These are phyloP conservation scores for Macrophya annulata DNA, from an alignment of 2,888 invertebrate genomes.

Conservation along the genomic window DNA sequence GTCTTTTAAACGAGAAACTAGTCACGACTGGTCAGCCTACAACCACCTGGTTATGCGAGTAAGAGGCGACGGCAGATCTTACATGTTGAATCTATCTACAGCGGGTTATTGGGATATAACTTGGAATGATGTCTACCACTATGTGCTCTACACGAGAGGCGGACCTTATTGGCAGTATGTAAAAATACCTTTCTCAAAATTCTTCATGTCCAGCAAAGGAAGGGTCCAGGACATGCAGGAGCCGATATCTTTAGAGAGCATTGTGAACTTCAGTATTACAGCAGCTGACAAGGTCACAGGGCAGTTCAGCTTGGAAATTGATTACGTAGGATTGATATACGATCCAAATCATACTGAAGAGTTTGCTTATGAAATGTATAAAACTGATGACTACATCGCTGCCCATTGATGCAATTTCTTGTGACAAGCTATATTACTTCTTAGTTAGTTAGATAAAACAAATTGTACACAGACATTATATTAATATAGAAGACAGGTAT, in stretches of 20 bases:
- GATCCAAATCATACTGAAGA: constrained; percentile 92
- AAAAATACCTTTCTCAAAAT: constrained; percentile 97
- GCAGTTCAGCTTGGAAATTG: constrained; percentile 94
- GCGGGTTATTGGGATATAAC: constrained; percentile 90
- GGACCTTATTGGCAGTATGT: constrained; percentile 98
- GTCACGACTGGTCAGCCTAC: constrained; percentile 89
- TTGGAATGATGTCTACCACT: constrained; percentile 95
- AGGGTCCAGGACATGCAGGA: constrained; percentile 91
- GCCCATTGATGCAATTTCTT: constrained; percentile 70
- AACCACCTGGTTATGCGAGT: constrained; percentile 89
- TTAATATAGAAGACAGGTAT: not conserved
- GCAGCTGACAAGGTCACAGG: constrained; percentile 91
- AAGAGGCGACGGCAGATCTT: constrained; percentile 96
- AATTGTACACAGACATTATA: not conserved
- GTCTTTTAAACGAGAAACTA: constrained; percentile 89
- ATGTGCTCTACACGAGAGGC: constrained; percentile 94
- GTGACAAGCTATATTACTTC: not conserved
- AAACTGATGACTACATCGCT: constrained; percentile 85
- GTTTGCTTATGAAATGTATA: constrained; percentile 97
- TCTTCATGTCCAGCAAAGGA: constrained; percentile 91
- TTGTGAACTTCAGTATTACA: constrained; percentile 91
- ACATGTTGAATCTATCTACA: constrained; percentile 90
- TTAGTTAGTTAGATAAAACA: not conserved
- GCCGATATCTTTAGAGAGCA: constrained; percentile 82
- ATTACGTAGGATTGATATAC: constrained; percentile 93